Evolutionary conservation across 2,113 vertebrate species (phyloP).

Genomic region (Pachyramphus minor): DNA sequence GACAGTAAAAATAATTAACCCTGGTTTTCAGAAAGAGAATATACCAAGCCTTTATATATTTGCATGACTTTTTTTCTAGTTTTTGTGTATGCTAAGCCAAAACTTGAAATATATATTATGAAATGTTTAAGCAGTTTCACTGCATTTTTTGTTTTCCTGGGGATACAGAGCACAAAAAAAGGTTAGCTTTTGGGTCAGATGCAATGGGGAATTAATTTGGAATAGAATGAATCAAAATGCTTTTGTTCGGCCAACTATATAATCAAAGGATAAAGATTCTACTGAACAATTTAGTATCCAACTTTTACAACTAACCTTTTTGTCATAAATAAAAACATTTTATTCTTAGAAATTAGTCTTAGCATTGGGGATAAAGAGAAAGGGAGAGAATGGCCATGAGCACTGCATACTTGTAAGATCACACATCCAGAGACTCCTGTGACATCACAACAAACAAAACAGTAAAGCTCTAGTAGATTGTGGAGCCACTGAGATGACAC

Average conservation of each 20-base stretch:
- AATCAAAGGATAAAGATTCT: conserved; percentile 51
- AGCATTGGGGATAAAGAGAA: background rate
- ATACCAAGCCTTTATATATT: background rate
- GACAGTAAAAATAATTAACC: conserved; percentile 20
- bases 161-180: conserved; percentile 28
- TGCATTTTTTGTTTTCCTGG: conserved; percentile 50
- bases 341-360: conserved; percentile 1
- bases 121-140: conserved; percentile 43
- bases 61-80: background rate
- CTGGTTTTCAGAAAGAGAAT: background rate
- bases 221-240: conserved; percentile 44
- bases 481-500: background rate
- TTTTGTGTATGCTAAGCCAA: conserved; percentile 1
- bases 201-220: conserved; percentile 22
- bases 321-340: conserved; percentile 59
- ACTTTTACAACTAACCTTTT: conserved; percentile 13
- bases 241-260: conserved; percentile 42
- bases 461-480: background rate
- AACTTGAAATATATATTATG: background rate
- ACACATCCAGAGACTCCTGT: background rate
- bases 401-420: background rate
- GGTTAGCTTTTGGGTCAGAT: conserved; percentile 20
- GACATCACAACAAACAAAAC: background rate
- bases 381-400: background rate
- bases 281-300: conserved; percentile 29